A percentile compares a stretch with the other conserved stretches of the same genome.
phyloP scores from a whole-genome alignment of 1,140 invertebrate species.

The Anagrus nilaparvatae region DNA sequence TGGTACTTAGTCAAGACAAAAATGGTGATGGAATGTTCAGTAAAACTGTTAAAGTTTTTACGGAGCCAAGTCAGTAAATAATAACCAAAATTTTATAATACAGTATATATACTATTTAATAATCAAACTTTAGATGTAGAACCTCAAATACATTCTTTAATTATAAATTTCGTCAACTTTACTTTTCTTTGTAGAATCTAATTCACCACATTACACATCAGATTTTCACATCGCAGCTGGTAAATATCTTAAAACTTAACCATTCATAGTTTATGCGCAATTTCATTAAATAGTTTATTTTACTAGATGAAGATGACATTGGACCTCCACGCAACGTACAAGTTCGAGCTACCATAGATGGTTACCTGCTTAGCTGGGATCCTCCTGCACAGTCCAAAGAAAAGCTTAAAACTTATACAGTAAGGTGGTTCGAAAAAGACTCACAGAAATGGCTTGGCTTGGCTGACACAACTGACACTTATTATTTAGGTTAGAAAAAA shows the following conservation, averaged over 20 bases:
- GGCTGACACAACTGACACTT: constrained; percentile 53
- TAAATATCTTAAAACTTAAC: too few relatives aligned
- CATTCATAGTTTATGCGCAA: too few relatives aligned
- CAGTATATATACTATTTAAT: too few relatives aligned
- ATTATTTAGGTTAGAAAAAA: constrained; percentile 42
- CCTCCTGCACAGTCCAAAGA: constrained; percentile 51
- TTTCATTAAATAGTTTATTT: neutral
- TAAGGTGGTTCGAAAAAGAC: constrained; percentile 51
- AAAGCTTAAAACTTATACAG: constrained; percentile 46
- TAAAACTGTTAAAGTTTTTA: constrained; percentile 66
- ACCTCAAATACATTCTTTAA: too few relatives aligned
- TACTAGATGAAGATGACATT: constrained; percentile 32
- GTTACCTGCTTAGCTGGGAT: constrained; percentile 64
- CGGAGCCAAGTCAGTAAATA: constrained; percentile 43
- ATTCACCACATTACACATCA: too few relatives aligned
- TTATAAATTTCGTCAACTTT: too few relatives aligned
- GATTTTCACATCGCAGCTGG: constrained; percentile 28
- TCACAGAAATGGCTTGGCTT: constrained; percentile 47
- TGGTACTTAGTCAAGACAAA: constrained; percentile 79
- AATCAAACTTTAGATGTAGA: too few relatives aligned
- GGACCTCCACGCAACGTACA: constrained; percentile 57
- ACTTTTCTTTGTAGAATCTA: too few relatives aligned
- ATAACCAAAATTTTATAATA: neutral
- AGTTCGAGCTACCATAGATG: constrained; percentile 48
- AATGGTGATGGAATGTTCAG: constrained; percentile 85